These are phyloP conservation scores for Stichopus chloronotus DNA, from an alignment of 35 echinoderm and acorn worm genomes.

Conservation along the genomic window DNA sequence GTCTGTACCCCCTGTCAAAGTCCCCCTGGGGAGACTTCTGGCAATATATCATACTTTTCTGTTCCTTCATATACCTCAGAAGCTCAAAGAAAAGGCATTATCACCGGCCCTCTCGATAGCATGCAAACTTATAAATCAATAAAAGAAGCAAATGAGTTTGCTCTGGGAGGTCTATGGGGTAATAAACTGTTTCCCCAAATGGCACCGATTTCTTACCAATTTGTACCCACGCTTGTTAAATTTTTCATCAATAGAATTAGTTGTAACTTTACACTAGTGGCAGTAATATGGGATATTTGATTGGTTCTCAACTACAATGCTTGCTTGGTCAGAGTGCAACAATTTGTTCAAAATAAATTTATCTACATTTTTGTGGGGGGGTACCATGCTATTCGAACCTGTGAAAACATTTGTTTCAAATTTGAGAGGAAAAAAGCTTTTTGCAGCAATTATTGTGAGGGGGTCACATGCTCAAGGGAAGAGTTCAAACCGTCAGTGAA, in stretches of 20 bases:
- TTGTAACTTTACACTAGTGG: background rate
- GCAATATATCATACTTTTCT: background rate
- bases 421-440: background rate
- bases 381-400: background rate
- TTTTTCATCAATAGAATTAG: background rate
- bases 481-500: too few species aligned
- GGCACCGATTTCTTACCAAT: background rate
- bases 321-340: background rate
- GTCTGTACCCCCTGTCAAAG: background rate
- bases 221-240: background rate
- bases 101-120: background rate
- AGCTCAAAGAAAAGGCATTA: background rate
- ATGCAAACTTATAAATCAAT: conserved; percentile 44
- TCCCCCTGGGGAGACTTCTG: background rate
- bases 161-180: conserved; percentile 9
- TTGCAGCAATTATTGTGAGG: background rate
- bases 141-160: conserved; percentile 27
- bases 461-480: background rate
- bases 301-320: background rate
- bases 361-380: background rate
- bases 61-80: background rate
- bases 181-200: conserved; percentile 48
- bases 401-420: background rate
- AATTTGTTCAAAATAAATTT: background rate
- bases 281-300: background rate